Evolutionary conservation across 1,140 invertebrate genomes (phyloP), one percentile per base, ranked within the genome.

Genomic region (Calliphora vicina): DNA sequence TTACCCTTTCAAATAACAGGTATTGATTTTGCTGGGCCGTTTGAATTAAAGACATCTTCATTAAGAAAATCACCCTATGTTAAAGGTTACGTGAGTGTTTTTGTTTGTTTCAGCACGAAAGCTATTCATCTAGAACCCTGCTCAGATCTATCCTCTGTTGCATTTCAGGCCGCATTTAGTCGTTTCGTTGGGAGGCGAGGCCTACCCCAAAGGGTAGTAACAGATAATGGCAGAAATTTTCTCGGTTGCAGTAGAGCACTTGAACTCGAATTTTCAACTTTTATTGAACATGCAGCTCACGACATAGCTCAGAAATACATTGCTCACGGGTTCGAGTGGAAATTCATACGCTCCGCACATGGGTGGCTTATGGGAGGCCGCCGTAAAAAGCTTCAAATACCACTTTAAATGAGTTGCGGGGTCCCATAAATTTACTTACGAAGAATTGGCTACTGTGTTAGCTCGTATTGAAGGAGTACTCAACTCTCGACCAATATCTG

Each of bases 281-380:
- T 72, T 26, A 2, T 72, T 5, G 23, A 72, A 25, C 12, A 17
- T 2, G 13, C 71, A 13, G 23, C 71, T 72, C 6, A 25, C 23
- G 71, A 72, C 25, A 26, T 72, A 6, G n/a, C 71, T 26, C 23
- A 72, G 87, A 27, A 86, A 90, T 80, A 87, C 89, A 83, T 88
- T 26, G 25, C 12, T 26, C 23, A 72, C 23, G 71, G 71, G n/a
- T 72, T 72, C 23, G 71, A 72, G 26, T 72, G 71, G 71, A 26
- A 25, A 17, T 74, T 74, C n/a, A 74, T 74, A 74, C 29, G 72
- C 72, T 17, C 72, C 72, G 5, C 72, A 74, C 15, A 74, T 74
- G 72, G 27, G 90, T 42, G 88, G 88, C 43, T 80, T 86, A 5
- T 89, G 87, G 86, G 90, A 91, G 83, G 82, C 86, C 6, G 83